These are phyloP conservation scores for Myotis findleyi DNA, from an alignment of 2,797 vertebrate species.

Conservation along the genomic window DNA sequence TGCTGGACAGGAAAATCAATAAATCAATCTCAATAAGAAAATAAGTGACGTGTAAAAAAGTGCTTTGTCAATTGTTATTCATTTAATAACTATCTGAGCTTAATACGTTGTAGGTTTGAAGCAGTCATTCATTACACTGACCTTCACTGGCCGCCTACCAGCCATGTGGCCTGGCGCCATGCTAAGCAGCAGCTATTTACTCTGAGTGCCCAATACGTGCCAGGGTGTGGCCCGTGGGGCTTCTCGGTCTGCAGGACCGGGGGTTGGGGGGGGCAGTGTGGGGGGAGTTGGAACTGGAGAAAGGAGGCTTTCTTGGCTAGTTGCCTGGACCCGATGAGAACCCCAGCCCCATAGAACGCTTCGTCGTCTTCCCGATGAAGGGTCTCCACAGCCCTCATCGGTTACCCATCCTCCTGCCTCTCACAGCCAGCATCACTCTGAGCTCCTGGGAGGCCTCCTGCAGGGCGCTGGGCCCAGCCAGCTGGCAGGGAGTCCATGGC, in stretches of 20 bases:
- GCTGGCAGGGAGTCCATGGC: neutral
- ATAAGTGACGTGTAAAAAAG: neutral
- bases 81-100: neutral
- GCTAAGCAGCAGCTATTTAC: neutral
- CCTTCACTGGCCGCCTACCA: neutral
- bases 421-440: neutral
- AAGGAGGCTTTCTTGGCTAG: neutral
- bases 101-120: neutral
- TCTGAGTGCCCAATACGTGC: neutral
- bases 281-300: neutral
- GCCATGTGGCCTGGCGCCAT: accelerated
- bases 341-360: neutral
- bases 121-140: neutral
- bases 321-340: neutral
- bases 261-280: too few species aligned
- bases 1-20: neutral
- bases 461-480: neutral
- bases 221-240: neutral
- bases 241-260: neutral
- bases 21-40: slow-evolving; percentile 25
- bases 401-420: neutral
- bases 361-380: neutral
- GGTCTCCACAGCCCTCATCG: neutral
- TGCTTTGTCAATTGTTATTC: neutral
- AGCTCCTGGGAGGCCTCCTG: neutral